Conservation (phyloP, 2,113 vertebrate genomes). For the Symphodus melops region DNA sequence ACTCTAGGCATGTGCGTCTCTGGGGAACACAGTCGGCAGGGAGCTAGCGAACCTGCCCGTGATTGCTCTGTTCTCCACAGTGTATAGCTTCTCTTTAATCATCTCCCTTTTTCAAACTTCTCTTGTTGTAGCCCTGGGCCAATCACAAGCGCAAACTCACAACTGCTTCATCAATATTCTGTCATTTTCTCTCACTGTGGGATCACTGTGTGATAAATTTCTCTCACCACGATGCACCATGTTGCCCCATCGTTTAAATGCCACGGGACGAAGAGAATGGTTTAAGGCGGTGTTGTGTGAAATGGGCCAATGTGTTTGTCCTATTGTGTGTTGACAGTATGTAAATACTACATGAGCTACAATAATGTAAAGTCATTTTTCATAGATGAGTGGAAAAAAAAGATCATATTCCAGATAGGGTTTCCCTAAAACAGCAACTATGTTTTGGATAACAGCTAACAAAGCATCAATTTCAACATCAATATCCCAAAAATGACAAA, state of each 20-base stretch:
- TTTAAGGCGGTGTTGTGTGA: conserved; percentile 59
- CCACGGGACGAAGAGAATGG: conserved; percentile 59
- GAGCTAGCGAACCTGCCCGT: conserved; percentile 60
- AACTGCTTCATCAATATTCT: conserved; percentile 79
- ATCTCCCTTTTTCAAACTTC: conserved; percentile 75
- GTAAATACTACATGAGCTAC: conserved; percentile 38
- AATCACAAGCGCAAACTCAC: conserved; percentile 68
- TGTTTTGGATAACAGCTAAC: no score
- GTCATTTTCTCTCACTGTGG: conserved; percentile 62
- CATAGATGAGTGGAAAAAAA: background rate
- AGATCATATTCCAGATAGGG: background rate
- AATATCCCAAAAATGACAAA: background rate
- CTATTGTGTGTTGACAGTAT: conserved; percentile 21
- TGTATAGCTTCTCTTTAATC: conserved; percentile 79
- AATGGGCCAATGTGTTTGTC: conserved; percentile 46
- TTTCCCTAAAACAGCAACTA: no score
- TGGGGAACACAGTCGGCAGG: conserved; percentile 61
- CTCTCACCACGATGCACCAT: conserved; percentile 63
- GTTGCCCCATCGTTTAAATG: conserved; percentile 46
- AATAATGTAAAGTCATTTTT: conserved; percentile 18
- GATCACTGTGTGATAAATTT: conserved; percentile 70
- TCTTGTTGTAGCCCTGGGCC: conserved; percentile 68
- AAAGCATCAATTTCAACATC: no score
- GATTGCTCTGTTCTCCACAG: conserved; percentile 77
- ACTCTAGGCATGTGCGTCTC: conserved; percentile 60